Evolutionary conservation across 2,113 vertebrate species (phyloP).

Genomic region (Scomber japonicus): DNA sequence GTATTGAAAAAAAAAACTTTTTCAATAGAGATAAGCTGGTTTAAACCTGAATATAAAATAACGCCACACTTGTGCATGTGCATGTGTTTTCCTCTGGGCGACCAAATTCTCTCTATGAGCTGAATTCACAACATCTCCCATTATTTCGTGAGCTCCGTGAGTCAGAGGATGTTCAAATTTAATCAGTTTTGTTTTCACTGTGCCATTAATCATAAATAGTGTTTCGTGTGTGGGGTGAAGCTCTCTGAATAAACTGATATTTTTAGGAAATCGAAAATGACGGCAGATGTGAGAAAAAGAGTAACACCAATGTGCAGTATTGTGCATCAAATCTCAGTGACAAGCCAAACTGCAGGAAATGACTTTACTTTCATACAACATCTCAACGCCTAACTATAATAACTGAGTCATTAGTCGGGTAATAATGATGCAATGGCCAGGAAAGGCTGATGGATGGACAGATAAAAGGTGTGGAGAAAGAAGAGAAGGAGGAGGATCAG

Average conservation of each 20-base stretch:
- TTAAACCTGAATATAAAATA: conserved; percentile 5
- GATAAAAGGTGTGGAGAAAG: conserved; percentile 19
- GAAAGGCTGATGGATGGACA: conserved; percentile 20
- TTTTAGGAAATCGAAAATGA: conserved; percentile 22
- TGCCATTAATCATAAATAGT: conserved; percentile 17
- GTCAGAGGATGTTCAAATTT: conserved; percentile 21
- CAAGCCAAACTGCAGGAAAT: background rate
- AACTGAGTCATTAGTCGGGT: conserved; percentile 30
- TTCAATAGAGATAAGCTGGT: background rate
- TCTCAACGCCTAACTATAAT: conserved; percentile 10
- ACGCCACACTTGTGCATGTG: background rate
- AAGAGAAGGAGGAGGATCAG: conserved; percentile 30
- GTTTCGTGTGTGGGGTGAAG: conserved; percentile 4
- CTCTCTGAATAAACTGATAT: conserved; percentile 2
- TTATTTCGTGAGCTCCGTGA: conserved; percentile 7
- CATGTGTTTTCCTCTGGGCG: conserved; percentile 5
- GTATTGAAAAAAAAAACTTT: background rate
- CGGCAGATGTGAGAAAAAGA: conserved; percentile 13
- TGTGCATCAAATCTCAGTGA: background rate
- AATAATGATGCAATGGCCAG: conserved; percentile 28
- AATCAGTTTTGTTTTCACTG: conserved; percentile 28
- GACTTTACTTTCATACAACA: background rate
- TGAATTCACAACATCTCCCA: conserved; percentile 18
- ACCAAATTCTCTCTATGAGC: conserved; percentile 16
- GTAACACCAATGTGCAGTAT: background rate